Conservation (phyloP, 2,113 vertebrate genomes). For the Suncus etruscus region DNA sequence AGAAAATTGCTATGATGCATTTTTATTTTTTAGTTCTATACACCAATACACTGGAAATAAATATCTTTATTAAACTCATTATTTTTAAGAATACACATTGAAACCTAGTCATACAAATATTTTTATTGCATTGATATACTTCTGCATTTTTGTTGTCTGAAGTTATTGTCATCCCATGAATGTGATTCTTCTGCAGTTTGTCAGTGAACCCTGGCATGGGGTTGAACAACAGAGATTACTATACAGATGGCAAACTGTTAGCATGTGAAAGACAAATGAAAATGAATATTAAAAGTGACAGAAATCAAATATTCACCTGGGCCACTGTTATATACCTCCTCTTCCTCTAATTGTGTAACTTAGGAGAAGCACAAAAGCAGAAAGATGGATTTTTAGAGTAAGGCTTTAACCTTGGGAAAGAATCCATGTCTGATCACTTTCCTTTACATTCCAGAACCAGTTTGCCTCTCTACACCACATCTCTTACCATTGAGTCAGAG, state of each 20-base stretch:
- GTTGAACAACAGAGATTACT: background rate
- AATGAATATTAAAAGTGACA: constrained; percentile 57
- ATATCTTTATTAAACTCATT: background rate
- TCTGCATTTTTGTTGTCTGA: background rate
- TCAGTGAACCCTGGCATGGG: background rate
- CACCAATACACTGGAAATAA: background rate
- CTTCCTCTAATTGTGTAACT: constrained; percentile 20
- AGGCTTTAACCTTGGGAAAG: background rate
- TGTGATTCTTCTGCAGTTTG: fast-evolving
- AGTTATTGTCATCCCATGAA: background rate
- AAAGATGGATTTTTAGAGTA: background rate
- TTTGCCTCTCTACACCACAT: background rate
- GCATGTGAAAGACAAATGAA: constrained; percentile 68
- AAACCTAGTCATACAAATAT: too few species aligned
- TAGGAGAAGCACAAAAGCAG: background rate
- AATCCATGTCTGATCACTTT: fast-evolving
- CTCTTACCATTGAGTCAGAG: too few species aligned
- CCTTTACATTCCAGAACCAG: background rate
- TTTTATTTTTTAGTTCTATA: background rate
- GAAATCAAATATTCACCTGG: constrained; percentile 72
- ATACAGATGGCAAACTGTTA: constrained; percentile 68
- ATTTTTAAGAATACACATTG: background rate
- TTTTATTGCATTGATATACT: fast-evolving
- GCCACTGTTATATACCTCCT: background rate
- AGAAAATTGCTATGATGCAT: too few species aligned